Base-by-base conservation (phyloP, 92 coral and sea anemone genomes). In the Diadumene lineata region DNA sequence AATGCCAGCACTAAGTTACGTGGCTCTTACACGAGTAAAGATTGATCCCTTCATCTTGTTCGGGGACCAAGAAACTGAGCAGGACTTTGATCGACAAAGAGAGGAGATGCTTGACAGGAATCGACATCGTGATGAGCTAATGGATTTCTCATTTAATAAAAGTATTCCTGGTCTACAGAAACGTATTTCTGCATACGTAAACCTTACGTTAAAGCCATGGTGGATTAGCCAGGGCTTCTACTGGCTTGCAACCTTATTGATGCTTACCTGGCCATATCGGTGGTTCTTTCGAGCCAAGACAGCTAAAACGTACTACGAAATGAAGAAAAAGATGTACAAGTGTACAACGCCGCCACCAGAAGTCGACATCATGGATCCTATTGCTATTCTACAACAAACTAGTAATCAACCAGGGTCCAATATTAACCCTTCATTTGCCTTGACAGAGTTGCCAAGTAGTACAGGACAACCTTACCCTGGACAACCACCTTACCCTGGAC, bases 281-380 rank as follows among this genome's bases (percentile, higher is more conserved):
- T 90, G 92, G 96, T 31, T 87, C 24, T 90, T 90, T 79, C 76
- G 96, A 56, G 92, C 96, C 2, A 90, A 69, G 70, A 87, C 96
- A 0, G 82, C 87, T 7, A 87, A 90, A 57, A 68, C 33, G 46
- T 72, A 87, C 73, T 87, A 87, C 57, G 68, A 61, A 44, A 25
- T 90, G 61, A 84, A 33, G 57, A 90, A 90, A 43, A 90, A 87
- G 75, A 33, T 87, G 23, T 87, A 83, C 84, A 87, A 73, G 65
- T 83, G 82, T 50, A 38, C 73, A 44, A 70, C 87, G 9, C 96
- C 89, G 0, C 89, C 92, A 0, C 73, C 60, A 0, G 84, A 87
- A 44, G 83, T 87, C 1, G 96, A 83, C 62, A 19, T 87, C 1
- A 87, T 80, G 87, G 82, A 84, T 77, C 81, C 87, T 0, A 75